Base-by-base conservation (phyloP, 2,888 invertebrate species). In the Dromius quadrimaculatus region DNA sequence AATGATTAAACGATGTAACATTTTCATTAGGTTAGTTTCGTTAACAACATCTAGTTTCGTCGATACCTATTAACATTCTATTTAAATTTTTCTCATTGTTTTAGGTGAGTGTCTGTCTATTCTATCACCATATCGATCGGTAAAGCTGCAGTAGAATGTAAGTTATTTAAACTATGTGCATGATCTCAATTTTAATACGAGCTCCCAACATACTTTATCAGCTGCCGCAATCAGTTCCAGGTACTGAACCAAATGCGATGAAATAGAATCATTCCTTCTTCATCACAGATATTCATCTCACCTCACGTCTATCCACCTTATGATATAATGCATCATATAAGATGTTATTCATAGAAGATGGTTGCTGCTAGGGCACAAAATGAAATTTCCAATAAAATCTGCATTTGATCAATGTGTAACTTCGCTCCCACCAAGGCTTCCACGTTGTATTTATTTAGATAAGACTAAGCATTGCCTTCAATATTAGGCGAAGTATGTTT, bases 321-420 rank as follows among this genome's bases (percentile, higher is more conserved):
- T 62, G 41, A 62, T 62, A 62, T 23, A 66, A 66, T 32, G 57
- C 34, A 38, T 66, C 54, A 66, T 57, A 66, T 66, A 41, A 66
- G 57, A 66, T 66, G 57, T 57, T 57, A 57, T 54, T 66, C 57
- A 66, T 57, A 28, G 57, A 32, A 41, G 54, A 66, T 66, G n/a
- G n/a, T n/a, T n/a, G n/a, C 11, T 17, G 66, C 13, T 43, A 9
- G n/a, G n/a, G n/a, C n/a, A n/a, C 28, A 13, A 54, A 57, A 66
- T 66, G 66, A 66, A 66, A 57, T 66, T 66, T 66, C 57, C 43
- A 66, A 66, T 66, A 66, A 66, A 66, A 66, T 66, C 57, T 66
- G 57, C 66, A 66, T 66, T 57, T 66, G 57, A 66, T 66, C 57
- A 66, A 66, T 66, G 57, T 15, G 34, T n/a, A n/a, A n/a, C n/a